phyloP scores from a whole-genome alignment of 2,888 invertebrate genomes.

The Netelia melanura region DNA sequence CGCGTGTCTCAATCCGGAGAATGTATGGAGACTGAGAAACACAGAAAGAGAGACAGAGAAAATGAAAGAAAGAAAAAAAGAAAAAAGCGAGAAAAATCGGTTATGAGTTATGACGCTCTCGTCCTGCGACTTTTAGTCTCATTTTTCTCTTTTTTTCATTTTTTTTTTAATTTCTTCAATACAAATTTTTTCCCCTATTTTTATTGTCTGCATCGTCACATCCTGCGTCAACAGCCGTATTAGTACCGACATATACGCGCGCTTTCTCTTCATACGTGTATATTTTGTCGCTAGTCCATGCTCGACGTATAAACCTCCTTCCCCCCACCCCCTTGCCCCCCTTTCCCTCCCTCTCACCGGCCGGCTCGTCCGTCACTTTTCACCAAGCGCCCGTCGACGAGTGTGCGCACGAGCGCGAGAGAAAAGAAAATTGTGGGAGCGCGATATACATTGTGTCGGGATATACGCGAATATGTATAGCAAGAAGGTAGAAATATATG shows the following conservation, averaged over 20 bases:
- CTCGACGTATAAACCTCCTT: not conserved
- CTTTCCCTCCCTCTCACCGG: not conserved
- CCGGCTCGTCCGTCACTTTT: not conserved
- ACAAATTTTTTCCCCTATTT: not conserved
- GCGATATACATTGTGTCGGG: slow-evolving; percentile 58
- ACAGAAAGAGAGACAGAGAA: not conserved
- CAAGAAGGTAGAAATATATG: slow-evolving; percentile 15
- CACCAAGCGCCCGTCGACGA: slow-evolving; percentile 17
- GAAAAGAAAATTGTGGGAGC: slow-evolving; percentile 64
- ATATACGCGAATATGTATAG: slow-evolving; percentile 36
- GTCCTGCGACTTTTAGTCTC: not conserved
- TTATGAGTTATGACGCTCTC: not conserved
- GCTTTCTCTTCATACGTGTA: slow-evolving; percentile 57
- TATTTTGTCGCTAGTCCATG: slow-evolving; percentile 10
- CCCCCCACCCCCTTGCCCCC: not conserved
- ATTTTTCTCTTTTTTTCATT: not conserved
- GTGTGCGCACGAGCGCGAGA: slow-evolving; percentile 21
- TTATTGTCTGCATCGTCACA: not conserved
- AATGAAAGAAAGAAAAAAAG: not conserved
- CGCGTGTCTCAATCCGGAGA: slow-evolving; percentile 50
- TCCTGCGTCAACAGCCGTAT: slow-evolving; percentile 32
- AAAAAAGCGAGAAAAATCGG: not conserved
- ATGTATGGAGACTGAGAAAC: slow-evolving; percentile 26
- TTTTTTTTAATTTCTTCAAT: not conserved
- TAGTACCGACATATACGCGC: slow-evolving; percentile 37